A percentile compares a stretch with the other conserved stretches of the same genome.
phyloP scores from a whole-genome alignment of 2,888 invertebrate genomes.

The Noctua janthe region DNA sequence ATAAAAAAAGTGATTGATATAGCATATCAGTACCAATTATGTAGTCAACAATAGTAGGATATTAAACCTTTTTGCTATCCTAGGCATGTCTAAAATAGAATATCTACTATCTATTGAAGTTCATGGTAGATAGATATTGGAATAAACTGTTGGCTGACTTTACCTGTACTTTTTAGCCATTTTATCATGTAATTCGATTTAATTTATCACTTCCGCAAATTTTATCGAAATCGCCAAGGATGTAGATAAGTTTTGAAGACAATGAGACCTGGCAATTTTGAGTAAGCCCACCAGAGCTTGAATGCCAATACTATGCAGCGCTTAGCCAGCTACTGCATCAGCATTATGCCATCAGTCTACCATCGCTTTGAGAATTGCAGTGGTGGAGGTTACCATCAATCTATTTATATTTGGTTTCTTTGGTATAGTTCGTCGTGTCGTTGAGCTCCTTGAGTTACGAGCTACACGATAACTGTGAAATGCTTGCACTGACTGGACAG shows the following conservation, averaged over 20 bases:
- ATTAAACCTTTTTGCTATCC: neutral
- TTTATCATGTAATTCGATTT: neutral
- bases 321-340: no score
- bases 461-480: no score
- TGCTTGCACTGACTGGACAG: no score
- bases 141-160: neutral
- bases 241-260: neutral
- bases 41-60: neutral
- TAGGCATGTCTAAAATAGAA: neutral
- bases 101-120: neutral
- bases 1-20: constrained; percentile 43
- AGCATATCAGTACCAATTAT: neutral
- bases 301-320: neutral
- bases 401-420: neutral
- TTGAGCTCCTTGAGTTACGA: neutral
- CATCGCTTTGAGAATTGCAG: neutral
- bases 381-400: neutral
- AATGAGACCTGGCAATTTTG: neutral
- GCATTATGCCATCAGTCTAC: neutral
- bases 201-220: constrained; percentile 1
- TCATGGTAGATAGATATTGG: neutral
- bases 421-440: neutral
- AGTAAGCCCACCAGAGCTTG: neutral
- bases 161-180: neutral
- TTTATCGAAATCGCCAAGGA: neutral